phyloP scores from a whole-genome alignment of 1,140 invertebrate species.

The Samia ricini region DNA sequence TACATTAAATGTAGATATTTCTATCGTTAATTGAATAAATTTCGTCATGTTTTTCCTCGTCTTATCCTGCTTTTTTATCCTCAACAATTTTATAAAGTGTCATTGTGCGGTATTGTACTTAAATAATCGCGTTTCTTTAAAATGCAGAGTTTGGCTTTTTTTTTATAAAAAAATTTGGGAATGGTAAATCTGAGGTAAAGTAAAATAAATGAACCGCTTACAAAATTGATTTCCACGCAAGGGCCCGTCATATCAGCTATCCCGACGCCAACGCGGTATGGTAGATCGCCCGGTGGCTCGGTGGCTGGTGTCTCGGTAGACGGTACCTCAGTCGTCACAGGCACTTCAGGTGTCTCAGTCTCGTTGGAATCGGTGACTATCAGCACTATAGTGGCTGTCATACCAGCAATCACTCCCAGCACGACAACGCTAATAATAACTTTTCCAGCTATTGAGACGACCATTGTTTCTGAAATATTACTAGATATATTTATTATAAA shows the following conservation, averaged over 20 bases:
- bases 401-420: conserved; percentile 41
- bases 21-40: no score
- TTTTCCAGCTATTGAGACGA: conserved; percentile 42
- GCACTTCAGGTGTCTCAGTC: background rate
- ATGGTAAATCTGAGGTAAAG: no score
- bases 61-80: background rate
- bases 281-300: conserved; percentile 5
- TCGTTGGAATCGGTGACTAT: conserved; percentile 27
- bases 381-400: conserved; percentile 42
- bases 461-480: conserved; percentile 32
- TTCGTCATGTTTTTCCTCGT: no score
- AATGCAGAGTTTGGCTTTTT: no score
- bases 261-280: conserved; percentile 83
- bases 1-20: no score
- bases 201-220: conserved; percentile 77
- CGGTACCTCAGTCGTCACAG: background rate
- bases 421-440: conserved; percentile 30
- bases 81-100: no score
- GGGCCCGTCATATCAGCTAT: conserved; percentile 94
- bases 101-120: background rate
- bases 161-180: no score
- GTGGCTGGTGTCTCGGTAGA: conserved; percentile 6
- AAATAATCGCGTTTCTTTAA: background rate
- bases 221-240: conserved; percentile 93
- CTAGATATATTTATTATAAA: no score